Evolutionary conservation across 2,888 invertebrate genomes (phyloP).

Genomic region (Priocnemis perturbator): DNA sequence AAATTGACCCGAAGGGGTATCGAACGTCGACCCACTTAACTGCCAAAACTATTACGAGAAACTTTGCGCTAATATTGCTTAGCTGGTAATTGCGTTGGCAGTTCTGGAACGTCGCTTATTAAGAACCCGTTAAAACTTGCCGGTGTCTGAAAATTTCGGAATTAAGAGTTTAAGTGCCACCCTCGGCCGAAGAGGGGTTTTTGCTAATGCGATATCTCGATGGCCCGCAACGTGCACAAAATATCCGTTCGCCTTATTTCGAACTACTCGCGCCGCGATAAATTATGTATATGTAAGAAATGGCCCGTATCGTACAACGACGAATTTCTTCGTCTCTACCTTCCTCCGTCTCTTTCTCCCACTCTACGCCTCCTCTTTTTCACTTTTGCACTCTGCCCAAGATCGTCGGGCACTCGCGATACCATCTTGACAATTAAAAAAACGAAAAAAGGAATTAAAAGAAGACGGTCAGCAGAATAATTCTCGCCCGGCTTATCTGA

Average conservation of each 20-base stretch:
- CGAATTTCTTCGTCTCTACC: background rate
- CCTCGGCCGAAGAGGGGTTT: constrained; percentile 39
- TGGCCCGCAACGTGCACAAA: constrained; percentile 39
- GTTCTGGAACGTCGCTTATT: too few relatives aligned
- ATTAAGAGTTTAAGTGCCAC: constrained; percentile 40
- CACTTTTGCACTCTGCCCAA: constrained; percentile 17
- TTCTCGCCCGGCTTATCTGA: too few relatives aligned
- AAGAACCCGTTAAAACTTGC: constrained; percentile 18
- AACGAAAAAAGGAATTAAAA: too few relatives aligned
- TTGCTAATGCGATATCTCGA: constrained; percentile 42
- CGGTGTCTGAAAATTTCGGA: constrained; percentile 47
- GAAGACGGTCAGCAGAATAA: too few relatives aligned
- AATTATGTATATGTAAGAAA: background rate
- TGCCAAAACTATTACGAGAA: too few relatives aligned
- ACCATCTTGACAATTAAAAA: too few relatives aligned
- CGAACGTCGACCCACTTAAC: too few relatives aligned
- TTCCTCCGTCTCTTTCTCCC: constrained; percentile 1
- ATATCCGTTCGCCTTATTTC: constrained; percentile 24
- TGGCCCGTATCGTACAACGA: too few relatives aligned
- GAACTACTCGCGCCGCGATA: constrained; percentile 18
- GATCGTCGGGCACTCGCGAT: constrained; percentile 8
- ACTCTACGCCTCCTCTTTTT: background rate
- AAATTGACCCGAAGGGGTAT: too few relatives aligned
- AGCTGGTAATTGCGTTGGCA: too few relatives aligned
- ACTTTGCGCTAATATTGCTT: too few relatives aligned